A percentile compares a stretch with the other conserved stretches of the same genome.
Evolutionary conservation across 2,113 vertebrate genomes (phyloP).

Genomic region (Canis aureus): DNA sequence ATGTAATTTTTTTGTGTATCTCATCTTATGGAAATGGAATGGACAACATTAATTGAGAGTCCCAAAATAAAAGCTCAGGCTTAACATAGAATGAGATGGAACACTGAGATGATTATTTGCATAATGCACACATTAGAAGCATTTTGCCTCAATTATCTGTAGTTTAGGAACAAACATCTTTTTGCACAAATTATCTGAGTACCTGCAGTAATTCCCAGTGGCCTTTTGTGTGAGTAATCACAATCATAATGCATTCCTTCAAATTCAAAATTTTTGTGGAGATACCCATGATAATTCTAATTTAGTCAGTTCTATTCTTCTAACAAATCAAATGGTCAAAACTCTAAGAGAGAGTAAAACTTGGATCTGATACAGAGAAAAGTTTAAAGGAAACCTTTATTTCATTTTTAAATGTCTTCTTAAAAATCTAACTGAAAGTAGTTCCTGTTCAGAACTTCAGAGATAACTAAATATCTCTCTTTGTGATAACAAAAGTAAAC

Average conservation of each 20-base stretch:
- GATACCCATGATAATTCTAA: background rate
- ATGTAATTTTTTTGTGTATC: background rate
- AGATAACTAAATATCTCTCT: background rate
- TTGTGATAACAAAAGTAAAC: conserved; percentile 17
- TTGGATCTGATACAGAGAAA: background rate
- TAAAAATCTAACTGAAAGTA: background rate
- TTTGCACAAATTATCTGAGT: conserved; percentile 36
- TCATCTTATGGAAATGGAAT: background rate
- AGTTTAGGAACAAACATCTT: conserved; percentile 17
- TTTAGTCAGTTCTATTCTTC: background rate
- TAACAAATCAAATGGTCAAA: background rate
- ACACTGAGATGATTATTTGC: background rate
- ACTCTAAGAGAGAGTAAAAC: background rate
- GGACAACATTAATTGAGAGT: background rate
- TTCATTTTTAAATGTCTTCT: conserved; percentile 1
- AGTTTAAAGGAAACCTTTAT: background rate
- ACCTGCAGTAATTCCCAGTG: background rate
- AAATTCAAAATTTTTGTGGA: background rate
- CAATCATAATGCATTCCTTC: background rate
- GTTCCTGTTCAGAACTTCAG: background rate
- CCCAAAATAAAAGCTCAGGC: background rate
- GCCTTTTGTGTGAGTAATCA: background rate
- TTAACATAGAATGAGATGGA: background rate
- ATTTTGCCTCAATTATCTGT: conserved; percentile 8
- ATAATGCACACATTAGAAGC: background rate